Evolutionary conservation across 2,888 invertebrate species (phyloP).

Genomic region (Dasypolia templi): DNA sequence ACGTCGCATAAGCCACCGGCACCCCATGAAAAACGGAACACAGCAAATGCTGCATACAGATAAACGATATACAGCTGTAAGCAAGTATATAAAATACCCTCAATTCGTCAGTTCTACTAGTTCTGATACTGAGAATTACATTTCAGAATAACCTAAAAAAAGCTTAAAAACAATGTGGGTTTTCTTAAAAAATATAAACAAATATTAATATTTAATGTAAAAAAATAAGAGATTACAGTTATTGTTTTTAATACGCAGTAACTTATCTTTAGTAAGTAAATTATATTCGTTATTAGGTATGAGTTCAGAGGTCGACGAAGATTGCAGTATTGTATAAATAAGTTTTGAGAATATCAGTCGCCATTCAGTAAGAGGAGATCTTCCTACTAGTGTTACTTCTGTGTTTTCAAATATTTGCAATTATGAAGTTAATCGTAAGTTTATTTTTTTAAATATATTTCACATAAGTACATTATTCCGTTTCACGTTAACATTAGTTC

Average conservation of each 20-base stretch:
- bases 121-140: too few species aligned
- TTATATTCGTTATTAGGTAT: background rate
- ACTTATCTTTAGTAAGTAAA: background rate
- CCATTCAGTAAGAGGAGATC: conserved; percentile 5
- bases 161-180: background rate
- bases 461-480: background rate
- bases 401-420: background rate
- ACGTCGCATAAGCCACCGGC: too few species aligned
- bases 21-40: too few species aligned
- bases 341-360: conserved; percentile 5
- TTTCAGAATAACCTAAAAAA: conserved; percentile 1
- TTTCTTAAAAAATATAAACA: background rate
- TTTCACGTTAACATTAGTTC: background rate
- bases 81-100: too few species aligned
- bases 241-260: background rate
- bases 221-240: background rate
- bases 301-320: conserved; percentile 19
- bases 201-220: too few species aligned
- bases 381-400: background rate
- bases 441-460: background rate
- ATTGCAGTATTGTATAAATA: conserved; percentile 6
- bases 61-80: too few species aligned
- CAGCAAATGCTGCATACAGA: too few species aligned
- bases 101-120: too few species aligned
- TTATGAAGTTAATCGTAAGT: conserved; percentile 35